Evolutionary conservation across 2,797 vertebrate genomes (phyloP).

Genomic region (Platalea minor): DNA sequence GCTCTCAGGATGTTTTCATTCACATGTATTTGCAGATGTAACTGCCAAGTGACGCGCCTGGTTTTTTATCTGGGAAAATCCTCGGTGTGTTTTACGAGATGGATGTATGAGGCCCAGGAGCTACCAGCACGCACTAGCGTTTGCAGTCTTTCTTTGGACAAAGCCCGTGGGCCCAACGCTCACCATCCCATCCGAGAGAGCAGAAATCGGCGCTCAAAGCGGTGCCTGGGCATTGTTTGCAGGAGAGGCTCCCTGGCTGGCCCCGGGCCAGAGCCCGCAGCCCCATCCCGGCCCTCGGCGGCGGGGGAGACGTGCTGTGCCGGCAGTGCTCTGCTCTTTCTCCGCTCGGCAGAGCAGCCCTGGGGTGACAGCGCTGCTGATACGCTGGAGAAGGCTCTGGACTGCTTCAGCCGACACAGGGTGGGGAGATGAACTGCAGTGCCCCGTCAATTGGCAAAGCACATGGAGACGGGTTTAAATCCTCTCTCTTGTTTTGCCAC

Average conservation of each 20-base stretch:
- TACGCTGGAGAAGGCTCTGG: neutral
- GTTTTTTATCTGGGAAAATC: neutral
- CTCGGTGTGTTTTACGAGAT: fast-evolving
- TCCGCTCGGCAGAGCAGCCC: neutral
- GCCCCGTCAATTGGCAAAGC: neutral
- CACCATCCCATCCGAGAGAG: neutral
- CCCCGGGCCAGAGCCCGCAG: neutral
- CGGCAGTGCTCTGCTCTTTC: neutral
- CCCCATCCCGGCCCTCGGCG: fast-evolving
- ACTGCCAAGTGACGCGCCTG: neutral
- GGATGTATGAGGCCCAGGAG: neutral
- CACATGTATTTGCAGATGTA: neutral
- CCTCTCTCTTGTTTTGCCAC: neutral
- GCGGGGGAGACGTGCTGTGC: fast-evolving
- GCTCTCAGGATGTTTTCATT: neutral
- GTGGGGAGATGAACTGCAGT: neutral
- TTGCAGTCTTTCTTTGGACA: neutral
- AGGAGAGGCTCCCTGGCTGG: neutral
- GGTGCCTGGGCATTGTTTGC: neutral
- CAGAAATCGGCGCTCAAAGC: fast-evolving
- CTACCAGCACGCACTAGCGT: neutral
- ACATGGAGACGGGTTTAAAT: neutral
- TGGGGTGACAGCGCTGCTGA: neutral
- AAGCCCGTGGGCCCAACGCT: fast-evolving
- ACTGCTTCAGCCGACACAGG: fast-evolving